These are phyloP conservation scores for Pachyrhynchus sulphureomaculatus DNA, from an alignment of 1,140 invertebrate species.

Conservation along the genomic window DNA sequence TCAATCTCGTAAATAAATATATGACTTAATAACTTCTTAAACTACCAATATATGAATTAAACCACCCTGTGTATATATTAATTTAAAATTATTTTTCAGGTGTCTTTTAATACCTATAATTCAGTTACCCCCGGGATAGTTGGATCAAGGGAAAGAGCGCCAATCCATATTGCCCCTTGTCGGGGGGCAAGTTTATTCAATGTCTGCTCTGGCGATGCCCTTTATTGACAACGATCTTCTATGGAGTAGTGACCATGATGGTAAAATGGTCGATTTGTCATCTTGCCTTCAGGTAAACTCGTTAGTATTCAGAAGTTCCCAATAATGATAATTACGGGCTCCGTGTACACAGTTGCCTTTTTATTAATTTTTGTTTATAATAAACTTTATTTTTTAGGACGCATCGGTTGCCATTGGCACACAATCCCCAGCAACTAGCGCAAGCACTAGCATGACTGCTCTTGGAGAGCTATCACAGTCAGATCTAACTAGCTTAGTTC, in stretches of 20 bases:
- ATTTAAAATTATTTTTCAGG: slow-evolving; percentile 9
- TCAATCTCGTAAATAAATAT: too few relatives aligned
- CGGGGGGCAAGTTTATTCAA: slow-evolving; percentile 41
- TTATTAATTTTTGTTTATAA: neutral
- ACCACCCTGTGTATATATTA: too few relatives aligned
- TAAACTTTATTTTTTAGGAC: too few relatives aligned
- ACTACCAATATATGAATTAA: too few relatives aligned
- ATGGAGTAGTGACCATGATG: slow-evolving; percentile 89
- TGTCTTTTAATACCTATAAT: slow-evolving; percentile 22
- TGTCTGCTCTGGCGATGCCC: slow-evolving; percentile 77
- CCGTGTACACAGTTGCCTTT: neutral
- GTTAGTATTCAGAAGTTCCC: neutral
- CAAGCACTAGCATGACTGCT: slow-evolving; percentile 35
- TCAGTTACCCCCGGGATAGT: slow-evolving; percentile 11
- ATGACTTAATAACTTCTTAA: too few relatives aligned
- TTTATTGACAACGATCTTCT: slow-evolving; percentile 91
- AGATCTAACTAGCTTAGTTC: slow-evolving; percentile 65
- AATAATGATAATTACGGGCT: neutral
- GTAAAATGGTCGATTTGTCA: slow-evolving; percentile 86
- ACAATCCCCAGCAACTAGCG: slow-evolving; percentile 43
- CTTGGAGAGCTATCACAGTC: slow-evolving; percentile 67
- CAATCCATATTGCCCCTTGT: slow-evolving; percentile 18
- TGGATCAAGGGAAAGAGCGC: neutral
- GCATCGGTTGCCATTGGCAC: slow-evolving; percentile 49
- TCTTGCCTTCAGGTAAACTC: slow-evolving; percentile 78